Evolutionary conservation across 2,797 vertebrate species (phyloP), one percentile per base, ranked within the genome.

Genomic region (Taenioides sp.): DNA sequence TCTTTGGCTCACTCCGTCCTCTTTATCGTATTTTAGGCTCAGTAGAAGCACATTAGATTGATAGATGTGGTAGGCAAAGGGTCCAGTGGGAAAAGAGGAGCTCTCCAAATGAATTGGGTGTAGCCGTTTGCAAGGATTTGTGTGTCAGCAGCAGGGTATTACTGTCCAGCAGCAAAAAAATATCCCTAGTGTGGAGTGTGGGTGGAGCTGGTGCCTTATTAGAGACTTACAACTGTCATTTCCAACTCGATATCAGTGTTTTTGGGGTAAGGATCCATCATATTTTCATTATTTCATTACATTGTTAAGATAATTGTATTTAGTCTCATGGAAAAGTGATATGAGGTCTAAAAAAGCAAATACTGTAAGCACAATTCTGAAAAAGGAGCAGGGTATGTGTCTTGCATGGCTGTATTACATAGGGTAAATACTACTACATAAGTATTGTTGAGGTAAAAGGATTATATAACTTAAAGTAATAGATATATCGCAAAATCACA

Each of bases 91-190:
- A 61, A 71, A 69, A 76, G 80, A 73, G 71, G 65, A 70, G 81
- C 75, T 78, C 49, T 72, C 57, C 34, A 79, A 87, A 80, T 81
- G 60, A 83, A 81, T 73, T 70, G 69, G 69, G 69, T 63, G 71
- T 60, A 68, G 75, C 18, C 43, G 69, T 82, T 80, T 74, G 72
- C 78, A 74, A 76, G 79, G 82, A 85, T 85, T 83, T 86, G 82
- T 86, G 79, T 86, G 81, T 89, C 84, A 87, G 78, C 86, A 79
- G 80, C 77, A 83, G 80, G 75, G 76, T 84, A 83, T 87, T 88
- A 82, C 78, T 84, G 80, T 83, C 78, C 57, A 75, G 31, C 59
- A 63, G 78, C 55, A 47, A 71, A 71, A 59, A 73, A 72, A 49
- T 64, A 54, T 68, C 64, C 66, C 55, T 57, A 72, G 60, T 57